Conservation (phyloP, 1,140 invertebrate genomes). For the Cotesia chilonis region DNA sequence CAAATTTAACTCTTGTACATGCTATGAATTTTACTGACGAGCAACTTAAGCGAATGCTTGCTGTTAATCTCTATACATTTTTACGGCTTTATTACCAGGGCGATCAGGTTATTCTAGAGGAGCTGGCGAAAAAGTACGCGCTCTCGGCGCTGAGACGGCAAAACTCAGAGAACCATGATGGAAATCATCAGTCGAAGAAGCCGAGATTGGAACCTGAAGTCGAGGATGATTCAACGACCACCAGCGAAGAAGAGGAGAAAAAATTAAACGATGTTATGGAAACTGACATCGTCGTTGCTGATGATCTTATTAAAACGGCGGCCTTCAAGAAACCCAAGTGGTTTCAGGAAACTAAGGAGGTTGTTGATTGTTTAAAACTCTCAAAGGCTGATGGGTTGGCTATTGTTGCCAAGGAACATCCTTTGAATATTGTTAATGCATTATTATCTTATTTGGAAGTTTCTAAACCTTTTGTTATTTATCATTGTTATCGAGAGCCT, state of each 20-base stretch:
- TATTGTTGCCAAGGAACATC: conserved; percentile 84
- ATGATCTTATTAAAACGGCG: background rate
- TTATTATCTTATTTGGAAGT: conserved; percentile 79
- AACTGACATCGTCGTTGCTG: conserved; percentile 35
- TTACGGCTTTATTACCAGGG: conserved; percentile 72
- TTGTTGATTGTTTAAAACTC: conserved; percentile 66
- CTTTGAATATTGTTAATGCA: conserved; percentile 77
- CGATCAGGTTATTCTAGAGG: conserved; percentile 33
- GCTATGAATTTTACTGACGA: conserved; percentile 80
- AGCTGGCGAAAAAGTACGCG: conserved; percentile 29
- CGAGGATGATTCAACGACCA: conserved; percentile 44
- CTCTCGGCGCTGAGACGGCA: conserved; percentile 37
- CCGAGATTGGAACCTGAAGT: background rate
- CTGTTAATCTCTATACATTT: conserved; percentile 78
- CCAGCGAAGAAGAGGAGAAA: conserved; percentile 45
- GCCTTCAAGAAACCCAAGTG: conserved; percentile 70
- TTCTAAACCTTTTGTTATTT: conserved; percentile 86
- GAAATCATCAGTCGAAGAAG: background rate
- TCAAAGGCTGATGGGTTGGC: conserved; percentile 80
- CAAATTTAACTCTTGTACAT: conserved; percentile 78
- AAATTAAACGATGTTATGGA: conserved; percentile 35
- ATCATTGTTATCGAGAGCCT: conserved; percentile 80
- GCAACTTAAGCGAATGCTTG: conserved; percentile 72
- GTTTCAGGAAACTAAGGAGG: conserved; percentile 72
- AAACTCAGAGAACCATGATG: conserved; percentile 16